Evolutionary conservation across 2,113 vertebrate genomes (phyloP), one percentile per base, ranked within the genome.

Genomic region (Psophia crepitans): DNA sequence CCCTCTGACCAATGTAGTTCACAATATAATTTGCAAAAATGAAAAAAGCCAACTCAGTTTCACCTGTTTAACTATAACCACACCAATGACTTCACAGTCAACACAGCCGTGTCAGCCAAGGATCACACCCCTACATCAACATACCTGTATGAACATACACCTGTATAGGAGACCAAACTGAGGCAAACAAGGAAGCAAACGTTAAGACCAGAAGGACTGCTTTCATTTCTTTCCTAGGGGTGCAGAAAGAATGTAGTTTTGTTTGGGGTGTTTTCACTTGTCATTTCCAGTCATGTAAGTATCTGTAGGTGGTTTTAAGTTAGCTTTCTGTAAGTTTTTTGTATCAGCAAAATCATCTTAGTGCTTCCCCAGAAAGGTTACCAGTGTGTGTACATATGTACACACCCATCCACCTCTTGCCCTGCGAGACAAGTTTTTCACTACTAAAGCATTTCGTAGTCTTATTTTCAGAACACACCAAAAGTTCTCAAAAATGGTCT

Each of bases 131-230:
- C 7, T 71, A 9, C 4, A 60, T 39, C n/a, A 79, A 85, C 21
- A 71, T 12, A 57, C 18, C 43, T 15, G 8, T 43, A 48, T 69
- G 68, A 76, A 24, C 35, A 57, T 37, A 80, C 35, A 80, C 4
- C 24, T 49, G 6, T 8, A 37, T 0, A 70, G 13, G 1, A 61
- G 12, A 71, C 6, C 3, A 21, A 71, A 23, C 3, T 11, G 8
- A 75, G 14, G 18, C 21, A 85, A 56, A 75, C 1, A 1, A 44
- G 11, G 44, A 77, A 85, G 78, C 4, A 4, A 8, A 78, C 81
- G 16, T 74, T 77, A 64, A 35, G 18, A 24, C 6, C 4, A 80
- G 7, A 37, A 76, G 10, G 14, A 49, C 46, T 30, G 32, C 8
- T 39, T 60, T 51, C 28, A 5, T 54, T 60, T 78, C 37, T 54